Percentiles rank a stretch among this genome's conserved stretches.
phyloP scores from a whole-genome alignment of 2,113 vertebrate genomes.

The Dermatemys mawii region DNA sequence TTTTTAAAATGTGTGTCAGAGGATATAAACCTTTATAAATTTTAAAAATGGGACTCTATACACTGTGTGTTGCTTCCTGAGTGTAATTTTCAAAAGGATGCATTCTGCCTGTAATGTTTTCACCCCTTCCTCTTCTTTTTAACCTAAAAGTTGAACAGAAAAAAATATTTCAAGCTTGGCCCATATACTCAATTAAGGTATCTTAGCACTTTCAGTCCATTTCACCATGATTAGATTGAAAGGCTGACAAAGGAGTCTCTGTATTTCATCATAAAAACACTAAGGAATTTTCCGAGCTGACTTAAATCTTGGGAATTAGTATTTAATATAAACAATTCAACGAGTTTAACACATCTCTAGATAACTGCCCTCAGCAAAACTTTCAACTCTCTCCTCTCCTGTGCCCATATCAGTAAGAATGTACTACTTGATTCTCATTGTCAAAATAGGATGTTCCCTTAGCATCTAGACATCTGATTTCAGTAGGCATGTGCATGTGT shows the following conservation, averaged over 20 bases:
- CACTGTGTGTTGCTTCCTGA: fast-evolving
- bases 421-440: conserved; percentile 47
- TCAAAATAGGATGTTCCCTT: conserved; percentile 19
- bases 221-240: background rate
- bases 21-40: too few species aligned
- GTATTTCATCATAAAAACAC: background rate
- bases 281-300: conserved; percentile 3
- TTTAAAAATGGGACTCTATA: fast-evolving
- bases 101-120: background rate
- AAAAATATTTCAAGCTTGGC: background rate
- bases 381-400: background rate
- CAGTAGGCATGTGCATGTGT: background rate
- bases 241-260: background rate
- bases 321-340: conserved; percentile 27
- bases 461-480: background rate
- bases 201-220: background rate
- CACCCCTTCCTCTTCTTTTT: background rate
- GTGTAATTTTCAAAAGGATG: fast-evolving
- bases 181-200: background rate
- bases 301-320: background rate
- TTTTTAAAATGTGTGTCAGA: too few species aligned
- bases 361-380: conserved; percentile 4
- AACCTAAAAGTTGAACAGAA: background rate
- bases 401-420: background rate
- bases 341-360: conserved; percentile 13